Evolutionary conservation across 92 coral and sea anemone species (phyloP).

Genomic region (Isaurus tuberculatus): DNA sequence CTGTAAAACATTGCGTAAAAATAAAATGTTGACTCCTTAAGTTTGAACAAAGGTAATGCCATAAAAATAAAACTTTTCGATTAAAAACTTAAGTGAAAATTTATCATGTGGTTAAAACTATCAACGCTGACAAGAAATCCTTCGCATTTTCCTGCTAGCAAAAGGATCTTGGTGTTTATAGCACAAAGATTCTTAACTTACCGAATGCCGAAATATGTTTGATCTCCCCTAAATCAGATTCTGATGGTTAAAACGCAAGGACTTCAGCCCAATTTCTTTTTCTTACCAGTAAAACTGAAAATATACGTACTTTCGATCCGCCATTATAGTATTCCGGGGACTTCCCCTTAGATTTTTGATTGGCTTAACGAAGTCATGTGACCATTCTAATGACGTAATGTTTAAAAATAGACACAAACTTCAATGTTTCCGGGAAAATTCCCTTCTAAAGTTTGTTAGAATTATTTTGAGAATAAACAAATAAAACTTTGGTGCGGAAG

Average conservation of each 20-base stretch:
- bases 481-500: neutral
- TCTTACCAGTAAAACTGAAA: neutral
- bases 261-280: neutral
- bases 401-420: neutral
- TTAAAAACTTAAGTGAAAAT: neutral
- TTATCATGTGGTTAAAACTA: neutral
- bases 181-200: neutral
- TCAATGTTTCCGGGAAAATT: conserved; percentile 10
- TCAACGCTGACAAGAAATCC: neutral
- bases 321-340: conserved; percentile 64
- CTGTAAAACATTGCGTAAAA: too few relatives aligned
- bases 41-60: too few relatives aligned
- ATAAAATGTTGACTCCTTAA: too few relatives aligned
- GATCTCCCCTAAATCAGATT: neutral
- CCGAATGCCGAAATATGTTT: neutral
- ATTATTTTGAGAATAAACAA: neutral
- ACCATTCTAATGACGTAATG: conserved; percentile 60
- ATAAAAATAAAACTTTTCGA: neutral
- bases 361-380: conserved; percentile 59
- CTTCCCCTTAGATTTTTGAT: conserved; percentile 63
- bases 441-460: neutral
- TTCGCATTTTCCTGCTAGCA: neutral
- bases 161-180: neutral
- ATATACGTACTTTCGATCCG: conserved; percentile 29
- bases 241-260: neutral